phyloP scores from a whole-genome alignment of 2,888 invertebrate genomes.

The Ligdia adustata region DNA sequence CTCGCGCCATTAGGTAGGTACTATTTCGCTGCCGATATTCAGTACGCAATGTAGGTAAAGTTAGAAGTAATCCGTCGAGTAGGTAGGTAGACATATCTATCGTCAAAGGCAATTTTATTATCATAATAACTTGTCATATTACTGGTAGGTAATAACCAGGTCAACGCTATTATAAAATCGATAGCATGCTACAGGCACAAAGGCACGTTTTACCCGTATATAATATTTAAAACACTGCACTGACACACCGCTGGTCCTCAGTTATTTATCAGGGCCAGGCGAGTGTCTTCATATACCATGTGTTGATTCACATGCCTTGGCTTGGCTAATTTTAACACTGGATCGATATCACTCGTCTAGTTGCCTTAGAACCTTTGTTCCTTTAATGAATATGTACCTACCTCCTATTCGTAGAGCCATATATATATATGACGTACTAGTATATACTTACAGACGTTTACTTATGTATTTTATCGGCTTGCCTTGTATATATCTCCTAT shows the following conservation, averaged over 20 bases:
- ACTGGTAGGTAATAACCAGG: slow-evolving; percentile 3
- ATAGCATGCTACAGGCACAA: slow-evolving; percentile 16
- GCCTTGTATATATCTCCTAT: no score
- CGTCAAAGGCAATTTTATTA: no score
- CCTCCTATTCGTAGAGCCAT: not conserved
- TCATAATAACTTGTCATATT: slow-evolving; percentile 2
- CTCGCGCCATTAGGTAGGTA: no score
- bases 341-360: slow-evolving; percentile 17
- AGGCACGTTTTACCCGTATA: slow-evolving; percentile 15
- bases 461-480: no score
- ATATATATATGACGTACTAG: no score
- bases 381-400: slow-evolving; percentile 1
- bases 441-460: no score
- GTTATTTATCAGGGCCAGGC: slow-evolving; percentile 9
- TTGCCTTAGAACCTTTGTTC: slow-evolving; percentile 2
- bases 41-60: no score
- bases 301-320: slow-evolving; percentile 20
- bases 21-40: no score
- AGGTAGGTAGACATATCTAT: no score
- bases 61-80: no score
- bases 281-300: slow-evolving; percentile 9
- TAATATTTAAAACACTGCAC: slow-evolving; percentile 23
- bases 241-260: slow-evolving; percentile 11
- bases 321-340: slow-evolving; percentile 14
- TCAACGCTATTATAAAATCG: slow-evolving; percentile 17